Base-by-base conservation (phyloP, 2,113 vertebrate species). In the Centrocercus urophasianus region DNA sequence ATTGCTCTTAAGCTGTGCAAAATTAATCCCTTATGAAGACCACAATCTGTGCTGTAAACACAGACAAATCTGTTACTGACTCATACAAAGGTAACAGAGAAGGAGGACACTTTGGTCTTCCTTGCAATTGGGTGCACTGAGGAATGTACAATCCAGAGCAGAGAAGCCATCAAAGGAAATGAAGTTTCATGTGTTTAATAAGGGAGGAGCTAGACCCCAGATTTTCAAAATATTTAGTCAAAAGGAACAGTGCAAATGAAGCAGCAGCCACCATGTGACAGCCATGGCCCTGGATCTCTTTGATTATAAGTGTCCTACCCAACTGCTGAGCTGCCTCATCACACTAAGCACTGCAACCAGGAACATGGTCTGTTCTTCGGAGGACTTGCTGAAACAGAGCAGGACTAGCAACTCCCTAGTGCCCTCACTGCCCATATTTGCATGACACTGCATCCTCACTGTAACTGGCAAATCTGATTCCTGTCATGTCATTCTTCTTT, bases 111-210 rank as follows among this genome's bases (percentile, higher is more conserved):
- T 77, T 71, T 64, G 36, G 13, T 38, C 15, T 88, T 54, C 73
- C 11, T 79, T 76, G 60, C 43, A 64, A 42, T 10, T 47, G 2
- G 2, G 13, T 82, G 10, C 42, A 21, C 13, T 72, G 32, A 36
- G n/a, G 7, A 88, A 90, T 10, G 12, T 14, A n/a, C 4, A 73
- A 34, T 43, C 32, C 30, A 14, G 8, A 36, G 27, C 0, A 0
- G 7, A 83, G 59, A 80, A 76, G 30, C 4, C 22, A 13, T 32
- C 38, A 70, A 81, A 83, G 15, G 18, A 81, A 81, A 71, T 42
- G 59, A 56, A 74, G 54, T 5, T 64, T 45, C 19, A 20, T 13
- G 34, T 27, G 34, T 3, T 0, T 56, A 48, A 10, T 69, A 36
- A 72, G 9, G 19, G 54, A 30, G 32, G 32, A 86, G 22, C 13